Conservation (phyloP, 2,888 invertebrate genomes). For the Lamellibrachia satsuma region DNA sequence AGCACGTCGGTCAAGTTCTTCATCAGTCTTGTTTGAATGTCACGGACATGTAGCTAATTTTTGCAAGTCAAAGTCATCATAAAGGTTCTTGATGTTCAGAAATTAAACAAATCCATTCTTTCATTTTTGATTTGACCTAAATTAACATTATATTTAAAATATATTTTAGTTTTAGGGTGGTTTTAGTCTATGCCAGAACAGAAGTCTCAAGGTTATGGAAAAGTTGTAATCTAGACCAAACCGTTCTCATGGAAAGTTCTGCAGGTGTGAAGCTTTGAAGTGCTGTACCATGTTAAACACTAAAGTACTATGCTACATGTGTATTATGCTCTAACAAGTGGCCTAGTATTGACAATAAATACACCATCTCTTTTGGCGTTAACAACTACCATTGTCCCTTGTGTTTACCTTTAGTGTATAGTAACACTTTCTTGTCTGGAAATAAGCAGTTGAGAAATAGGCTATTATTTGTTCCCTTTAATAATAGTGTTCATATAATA, state of each 20-base stretch:
- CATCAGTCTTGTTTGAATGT: background rate
- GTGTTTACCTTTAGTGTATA: background rate
- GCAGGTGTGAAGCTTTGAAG: background rate
- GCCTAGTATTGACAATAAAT: background rate
- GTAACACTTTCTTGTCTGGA: background rate
- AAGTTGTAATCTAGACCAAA: background rate
- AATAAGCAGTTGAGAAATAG: background rate
- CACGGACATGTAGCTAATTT: background rate
- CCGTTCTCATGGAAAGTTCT: background rate
- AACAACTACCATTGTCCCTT: background rate
- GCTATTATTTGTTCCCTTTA: background rate
- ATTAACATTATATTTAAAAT: background rate
- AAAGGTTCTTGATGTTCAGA: background rate
- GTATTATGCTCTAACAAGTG: constrained; percentile 5
- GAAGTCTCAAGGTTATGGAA: background rate
- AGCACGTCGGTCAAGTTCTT: background rate
- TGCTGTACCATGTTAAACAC: background rate
- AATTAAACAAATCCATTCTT: background rate
- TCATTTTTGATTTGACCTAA: background rate
- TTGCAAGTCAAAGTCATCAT: background rate
- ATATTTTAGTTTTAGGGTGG: background rate
- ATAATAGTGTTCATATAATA: background rate
- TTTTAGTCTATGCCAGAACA: background rate
- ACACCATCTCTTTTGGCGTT: background rate
- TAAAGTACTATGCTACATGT: background rate